Conservation (phyloP, 2,888 invertebrate species). For the Chaetogeoica ovagalla region DNA sequence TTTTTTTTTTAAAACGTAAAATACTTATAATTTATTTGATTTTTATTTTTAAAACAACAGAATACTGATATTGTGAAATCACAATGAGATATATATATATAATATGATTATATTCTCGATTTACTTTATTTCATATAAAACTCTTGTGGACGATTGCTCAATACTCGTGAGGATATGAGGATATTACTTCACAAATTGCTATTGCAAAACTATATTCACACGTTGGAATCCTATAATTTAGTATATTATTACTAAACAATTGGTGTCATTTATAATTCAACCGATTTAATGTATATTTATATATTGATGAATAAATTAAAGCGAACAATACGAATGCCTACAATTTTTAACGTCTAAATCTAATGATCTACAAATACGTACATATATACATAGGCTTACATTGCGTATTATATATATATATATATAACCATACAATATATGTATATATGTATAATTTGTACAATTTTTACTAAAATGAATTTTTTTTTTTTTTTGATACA, state of each 20-base stretch:
- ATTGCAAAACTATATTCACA: conserved; percentile 18
- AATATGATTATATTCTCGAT: not conserved
- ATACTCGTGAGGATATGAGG: not conserved
- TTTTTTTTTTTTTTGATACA: no score
- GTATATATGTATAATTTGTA: no score
- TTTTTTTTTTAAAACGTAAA: no score
- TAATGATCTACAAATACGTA: not conserved
- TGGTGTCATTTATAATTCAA: not conserved
- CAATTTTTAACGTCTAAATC: not conserved
- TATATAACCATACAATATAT: no score
- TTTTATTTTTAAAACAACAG: no score
- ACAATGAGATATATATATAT: not conserved
- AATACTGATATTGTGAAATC: no score
- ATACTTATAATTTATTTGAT: no score
- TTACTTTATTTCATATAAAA: not conserved
- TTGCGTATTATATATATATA: no score
- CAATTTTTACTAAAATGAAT: no score
- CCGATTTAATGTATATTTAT: not conserved
- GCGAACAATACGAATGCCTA: no score
- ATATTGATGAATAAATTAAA: no score
- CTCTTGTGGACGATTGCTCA: not conserved
- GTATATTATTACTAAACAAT: conserved; percentile 8
- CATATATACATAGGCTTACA: not conserved
- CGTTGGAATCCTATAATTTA: conserved; percentile 14
- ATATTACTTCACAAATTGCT: not conserved